A percentile compares a stretch with the other conserved stretches of the same genome.
phyloP scores from a whole-genome alignment of 1,140 invertebrate genomes.

The Diplogasteroides magnus region DNA sequence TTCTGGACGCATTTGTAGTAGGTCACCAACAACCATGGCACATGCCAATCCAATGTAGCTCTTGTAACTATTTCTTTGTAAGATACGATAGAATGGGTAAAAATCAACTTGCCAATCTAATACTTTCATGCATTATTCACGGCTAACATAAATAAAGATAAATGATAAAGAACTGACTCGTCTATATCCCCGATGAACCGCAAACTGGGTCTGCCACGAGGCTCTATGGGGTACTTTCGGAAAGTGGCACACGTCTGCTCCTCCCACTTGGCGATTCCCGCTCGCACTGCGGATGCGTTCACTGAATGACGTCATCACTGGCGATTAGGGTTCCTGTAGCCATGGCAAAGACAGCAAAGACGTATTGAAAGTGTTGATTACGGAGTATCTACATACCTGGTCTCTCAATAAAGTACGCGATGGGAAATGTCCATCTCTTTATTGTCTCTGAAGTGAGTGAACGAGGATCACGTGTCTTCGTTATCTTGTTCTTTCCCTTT shows the following conservation, averaged over 20 bases:
- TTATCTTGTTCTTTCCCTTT: too few relatives aligned
- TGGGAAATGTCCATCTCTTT: conserved; percentile 19
- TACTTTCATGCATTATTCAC: too few relatives aligned
- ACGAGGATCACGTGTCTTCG: too few relatives aligned
- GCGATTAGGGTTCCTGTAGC: too few relatives aligned
- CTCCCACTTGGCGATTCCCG: conserved; percentile 22
- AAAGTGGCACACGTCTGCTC: conserved; percentile 19
- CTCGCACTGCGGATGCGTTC: conserved; percentile 8
- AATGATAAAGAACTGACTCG: conserved; percentile 10
- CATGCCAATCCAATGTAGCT: too few relatives aligned
- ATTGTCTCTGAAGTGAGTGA: conserved; percentile 15
- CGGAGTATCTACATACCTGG: conserved; percentile 3
- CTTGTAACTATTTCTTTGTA: too few relatives aligned
- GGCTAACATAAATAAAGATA: too few relatives aligned
- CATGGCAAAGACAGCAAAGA: too few relatives aligned
- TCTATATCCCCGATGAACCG: conserved; percentile 16
- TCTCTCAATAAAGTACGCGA: conserved; percentile 20
- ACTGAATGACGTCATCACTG: conserved; percentile 9
- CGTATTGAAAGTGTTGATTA: not conserved
- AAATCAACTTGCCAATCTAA: too few relatives aligned
- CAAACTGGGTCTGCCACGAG: not conserved
- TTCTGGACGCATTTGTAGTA: too few relatives aligned
- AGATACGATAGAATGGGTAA: too few relatives aligned
- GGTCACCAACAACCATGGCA: too few relatives aligned
- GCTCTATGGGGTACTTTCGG: not conserved